Evolutionary conservation across 64 coral and sea anemone genomes (phyloP).

Genomic region (Dendronephthya gigantea): DNA sequence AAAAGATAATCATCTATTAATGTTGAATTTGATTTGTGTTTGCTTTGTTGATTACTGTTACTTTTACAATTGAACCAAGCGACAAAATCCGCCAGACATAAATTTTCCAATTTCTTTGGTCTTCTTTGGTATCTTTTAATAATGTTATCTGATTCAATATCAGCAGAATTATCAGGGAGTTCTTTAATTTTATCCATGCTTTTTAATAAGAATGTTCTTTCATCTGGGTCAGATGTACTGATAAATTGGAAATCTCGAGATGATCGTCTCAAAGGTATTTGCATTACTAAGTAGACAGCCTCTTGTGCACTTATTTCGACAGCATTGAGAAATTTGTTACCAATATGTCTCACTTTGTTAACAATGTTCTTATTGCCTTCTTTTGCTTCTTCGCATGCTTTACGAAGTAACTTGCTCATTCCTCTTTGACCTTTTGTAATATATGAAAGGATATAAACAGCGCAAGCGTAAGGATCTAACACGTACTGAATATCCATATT

Average conservation of each 20-base stretch:
- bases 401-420: too few relatives aligned
- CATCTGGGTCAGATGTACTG: not conserved
- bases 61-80: not conserved
- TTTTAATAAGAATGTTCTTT: not conserved
- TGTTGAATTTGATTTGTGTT: not conserved
- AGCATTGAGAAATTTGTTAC: too few relatives aligned
- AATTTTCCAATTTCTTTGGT: not conserved
- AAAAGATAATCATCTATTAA: not conserved
- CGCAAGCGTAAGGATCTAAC: not conserved
- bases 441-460: not conserved
- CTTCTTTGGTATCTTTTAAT: not conserved
- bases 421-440: not conserved
- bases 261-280: not conserved
- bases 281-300: not conserved
- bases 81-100: not conserved
- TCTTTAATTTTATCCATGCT: not conserved
- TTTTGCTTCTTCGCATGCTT: too few relatives aligned
- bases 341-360: too few relatives aligned
- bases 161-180: not conserved
- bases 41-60: not conserved
- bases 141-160: not conserved
- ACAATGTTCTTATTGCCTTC: not conserved
- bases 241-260: not conserved
- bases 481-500: not conserved
- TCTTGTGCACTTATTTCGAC: not conserved